A percentile compares a stretch with the other conserved stretches of the same genome.
Evolutionary conservation across 1,140 invertebrate genomes (phyloP).

Genomic region (Drepana arcuata): DNA sequence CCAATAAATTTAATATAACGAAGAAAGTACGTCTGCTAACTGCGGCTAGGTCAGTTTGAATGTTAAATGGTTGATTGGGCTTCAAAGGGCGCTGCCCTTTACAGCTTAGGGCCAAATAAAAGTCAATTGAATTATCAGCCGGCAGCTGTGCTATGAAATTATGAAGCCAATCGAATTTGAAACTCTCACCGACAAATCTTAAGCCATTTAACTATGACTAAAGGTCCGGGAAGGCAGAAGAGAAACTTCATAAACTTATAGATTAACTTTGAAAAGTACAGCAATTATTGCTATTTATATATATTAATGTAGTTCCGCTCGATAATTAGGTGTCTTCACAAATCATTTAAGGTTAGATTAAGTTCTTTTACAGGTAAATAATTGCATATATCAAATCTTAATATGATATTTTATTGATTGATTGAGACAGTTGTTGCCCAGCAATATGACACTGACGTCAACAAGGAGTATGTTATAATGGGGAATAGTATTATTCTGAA

Average conservation of each 20-base stretch:
- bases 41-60: slow-evolving; percentile 1
- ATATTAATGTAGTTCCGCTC: too few species aligned
- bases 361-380: not conserved
- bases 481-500: slow-evolving; percentile 95
- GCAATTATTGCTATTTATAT: too few species aligned
- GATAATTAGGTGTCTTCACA: too few species aligned
- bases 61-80: slow-evolving; percentile 13
- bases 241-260: too few species aligned
- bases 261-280: too few species aligned
- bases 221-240: too few species aligned
- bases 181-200: too few species aligned
- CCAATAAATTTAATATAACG: too few species aligned
- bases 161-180: too few species aligned
- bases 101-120: slow-evolving; percentile 27
- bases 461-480: slow-evolving; percentile 94
- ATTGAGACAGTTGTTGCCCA: slow-evolving; percentile 84
- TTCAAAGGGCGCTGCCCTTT: slow-evolving; percentile 35
- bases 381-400: too few species aligned
- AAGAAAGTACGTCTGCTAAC: too few species aligned
- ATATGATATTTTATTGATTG: slow-evolving; percentile 7
- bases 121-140: slow-evolving; percentile 55
- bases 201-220: too few species aligned
- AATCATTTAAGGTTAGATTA: not conserved
- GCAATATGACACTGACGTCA: slow-evolving; percentile 91
- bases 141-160: not conserved